A percentile compares a stretch with the other conserved stretches of the same genome.
These are phyloP conservation scores for Scaptomyza cyrtandrae DNA, from an alignment of 2,888 invertebrate species.

Conservation along the genomic window DNA sequence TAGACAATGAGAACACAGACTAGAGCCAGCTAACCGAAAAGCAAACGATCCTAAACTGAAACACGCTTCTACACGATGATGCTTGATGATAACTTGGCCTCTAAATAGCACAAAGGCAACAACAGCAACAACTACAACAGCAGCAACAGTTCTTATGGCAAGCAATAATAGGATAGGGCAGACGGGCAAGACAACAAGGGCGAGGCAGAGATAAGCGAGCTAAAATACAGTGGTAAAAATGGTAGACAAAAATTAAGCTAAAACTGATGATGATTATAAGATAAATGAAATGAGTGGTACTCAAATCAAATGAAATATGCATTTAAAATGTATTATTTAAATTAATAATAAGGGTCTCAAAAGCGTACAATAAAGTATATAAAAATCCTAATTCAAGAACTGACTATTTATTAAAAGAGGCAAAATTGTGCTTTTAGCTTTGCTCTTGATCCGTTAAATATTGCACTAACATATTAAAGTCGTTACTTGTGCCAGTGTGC, in stretches of 20 bases:
- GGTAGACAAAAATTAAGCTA: background rate
- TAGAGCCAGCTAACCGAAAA: constrained; percentile 19
- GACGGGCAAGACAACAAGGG: background rate
- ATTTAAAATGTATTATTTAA: background rate
- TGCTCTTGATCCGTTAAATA: background rate
- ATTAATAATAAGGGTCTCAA: background rate
- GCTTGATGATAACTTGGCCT: constrained; percentile 46
- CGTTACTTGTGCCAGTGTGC: constrained; percentile 46
- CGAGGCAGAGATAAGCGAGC: constrained; percentile 10
- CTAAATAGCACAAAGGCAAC: constrained; percentile 34
- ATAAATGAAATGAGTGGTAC: background rate
- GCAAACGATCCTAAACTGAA: constrained; percentile 45
- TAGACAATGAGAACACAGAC: constrained; percentile 32
- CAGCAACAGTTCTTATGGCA: constrained; percentile 3
- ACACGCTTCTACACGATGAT: constrained; percentile 22
- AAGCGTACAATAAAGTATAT: no score
- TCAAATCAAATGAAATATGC: background rate
- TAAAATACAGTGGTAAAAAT: constrained; percentile 31
- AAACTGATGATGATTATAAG: background rate
- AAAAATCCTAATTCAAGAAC: no score
- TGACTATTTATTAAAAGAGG: no score
- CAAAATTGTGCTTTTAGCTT: background rate
- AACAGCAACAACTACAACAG: constrained; percentile 11
- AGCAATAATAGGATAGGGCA: constrained; percentile 5
- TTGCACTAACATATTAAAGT: constrained; percentile 7